These are phyloP conservation scores for Nothoprocta perdicaria DNA, from an alignment of 2,113 vertebrate genomes.

Conservation along the genomic window DNA sequence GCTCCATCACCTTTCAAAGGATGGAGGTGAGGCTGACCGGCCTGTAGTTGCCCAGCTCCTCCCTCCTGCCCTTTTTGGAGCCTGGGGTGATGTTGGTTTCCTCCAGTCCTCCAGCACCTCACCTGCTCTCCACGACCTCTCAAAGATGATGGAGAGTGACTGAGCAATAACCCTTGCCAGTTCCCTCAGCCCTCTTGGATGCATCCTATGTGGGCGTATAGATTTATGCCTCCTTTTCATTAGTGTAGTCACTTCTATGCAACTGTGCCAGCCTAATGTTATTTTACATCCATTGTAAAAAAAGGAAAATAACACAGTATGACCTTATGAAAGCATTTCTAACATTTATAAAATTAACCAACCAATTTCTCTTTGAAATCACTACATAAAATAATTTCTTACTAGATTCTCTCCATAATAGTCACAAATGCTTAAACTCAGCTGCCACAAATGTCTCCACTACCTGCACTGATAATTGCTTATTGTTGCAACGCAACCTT, in stretches of 20 bases:
- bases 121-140: too few relatives aligned
- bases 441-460: background rate
- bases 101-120: too few relatives aligned
- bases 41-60: too few relatives aligned
- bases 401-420: background rate
- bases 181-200: too few relatives aligned
- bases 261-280: background rate
- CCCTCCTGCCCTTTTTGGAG: too few relatives aligned
- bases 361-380: background rate
- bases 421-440: background rate
- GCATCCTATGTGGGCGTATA: too few relatives aligned
- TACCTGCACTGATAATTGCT: background rate
- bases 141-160: too few relatives aligned
- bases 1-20: too few relatives aligned
- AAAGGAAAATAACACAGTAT: constrained; percentile 9
- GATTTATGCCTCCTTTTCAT: background rate
- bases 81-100: too few relatives aligned
- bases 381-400: constrained; percentile 19
- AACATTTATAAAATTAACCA: constrained; percentile 18
- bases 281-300: background rate
- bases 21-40: too few relatives aligned
- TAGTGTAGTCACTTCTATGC: background rate
- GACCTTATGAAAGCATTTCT: constrained; percentile 27
- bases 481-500: constrained; percentile 22
- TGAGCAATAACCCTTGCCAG: too few relatives aligned